Conservation (phyloP, 2,888 invertebrate genomes). For the Eustalomyia histrio region DNA sequence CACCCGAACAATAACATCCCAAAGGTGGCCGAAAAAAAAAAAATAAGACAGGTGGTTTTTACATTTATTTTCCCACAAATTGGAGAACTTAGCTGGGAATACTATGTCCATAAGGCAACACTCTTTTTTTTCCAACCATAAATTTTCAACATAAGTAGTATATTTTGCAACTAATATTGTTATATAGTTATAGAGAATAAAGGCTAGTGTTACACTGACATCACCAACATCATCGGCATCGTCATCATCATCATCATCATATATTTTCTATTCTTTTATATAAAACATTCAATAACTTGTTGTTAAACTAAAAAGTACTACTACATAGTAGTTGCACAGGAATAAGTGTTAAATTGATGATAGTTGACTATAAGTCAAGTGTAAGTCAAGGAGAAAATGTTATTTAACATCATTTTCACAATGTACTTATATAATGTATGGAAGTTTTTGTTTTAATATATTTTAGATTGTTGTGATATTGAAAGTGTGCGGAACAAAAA, state of each 20-base stretch:
- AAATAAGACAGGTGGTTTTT: too few relatives aligned
- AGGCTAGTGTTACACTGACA: conserved; percentile 49
- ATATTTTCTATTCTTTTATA: not conserved
- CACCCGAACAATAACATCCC: too few relatives aligned
- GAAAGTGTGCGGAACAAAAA: not conserved
- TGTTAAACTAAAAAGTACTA: conserved; percentile 41
- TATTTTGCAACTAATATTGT: conserved; percentile 14
- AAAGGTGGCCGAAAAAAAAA: too few relatives aligned
- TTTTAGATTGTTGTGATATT: not conserved
- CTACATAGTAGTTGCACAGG: conserved; percentile 5
- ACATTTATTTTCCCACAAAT: too few relatives aligned
- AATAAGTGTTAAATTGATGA: conserved; percentile 69
- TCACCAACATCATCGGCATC: not conserved
- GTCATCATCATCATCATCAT: not conserved
- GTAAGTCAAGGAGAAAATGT: conserved; percentile 65
- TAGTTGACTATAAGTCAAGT: conserved; percentile 70
- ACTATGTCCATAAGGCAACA: not conserved
- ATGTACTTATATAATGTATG: not conserved
- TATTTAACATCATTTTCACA: conserved; percentile 43
- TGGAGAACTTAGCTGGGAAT: too few relatives aligned
- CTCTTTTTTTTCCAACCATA: conserved; percentile 37
- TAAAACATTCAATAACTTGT: conserved; percentile 54
- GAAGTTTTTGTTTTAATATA: not conserved
- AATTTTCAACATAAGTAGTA: conserved; percentile 55
- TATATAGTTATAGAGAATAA: conserved; percentile 15